Conservation (phyloP, 2,113 vertebrate species). For the Muntiacus muntjak region DNA sequence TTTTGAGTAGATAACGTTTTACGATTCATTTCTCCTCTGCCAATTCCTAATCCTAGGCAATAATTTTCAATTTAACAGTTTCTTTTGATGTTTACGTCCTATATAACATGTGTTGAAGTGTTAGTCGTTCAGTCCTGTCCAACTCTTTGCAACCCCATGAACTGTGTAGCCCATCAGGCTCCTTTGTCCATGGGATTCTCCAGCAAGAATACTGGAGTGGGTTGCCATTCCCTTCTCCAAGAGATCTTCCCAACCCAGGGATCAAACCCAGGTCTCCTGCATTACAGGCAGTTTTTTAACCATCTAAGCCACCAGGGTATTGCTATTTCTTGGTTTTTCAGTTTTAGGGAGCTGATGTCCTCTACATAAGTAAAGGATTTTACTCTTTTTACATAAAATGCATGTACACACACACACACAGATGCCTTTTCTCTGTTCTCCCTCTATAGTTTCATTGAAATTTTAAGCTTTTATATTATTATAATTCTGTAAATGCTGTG, state of each 20-base stretch:
- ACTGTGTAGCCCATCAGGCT: neutral
- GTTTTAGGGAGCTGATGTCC: neutral
- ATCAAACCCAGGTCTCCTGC: neutral
- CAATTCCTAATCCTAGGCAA: neutral
- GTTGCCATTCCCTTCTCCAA: neutral
- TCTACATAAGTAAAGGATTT: neutral
- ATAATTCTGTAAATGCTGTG: neutral
- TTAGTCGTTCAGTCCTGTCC: neutral
- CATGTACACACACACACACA: neutral
- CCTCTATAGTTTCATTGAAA: neutral
- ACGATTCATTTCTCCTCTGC: neutral
- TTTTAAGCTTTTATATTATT: neutral
- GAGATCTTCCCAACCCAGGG: neutral
- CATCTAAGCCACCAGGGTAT: neutral
- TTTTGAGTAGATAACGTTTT: neutral
- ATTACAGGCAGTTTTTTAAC: neutral
- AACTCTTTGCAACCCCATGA: neutral
- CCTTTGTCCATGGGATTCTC: neutral
- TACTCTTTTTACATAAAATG: neutral
- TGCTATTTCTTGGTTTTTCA: neutral
- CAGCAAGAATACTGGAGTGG: neutral
- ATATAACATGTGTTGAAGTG: neutral
- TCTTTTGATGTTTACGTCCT: neutral
- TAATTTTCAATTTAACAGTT: neutral
- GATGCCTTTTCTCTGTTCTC: neutral